Evolutionary conservation across 1,140 invertebrate species (phyloP), one percentile per base, ranked within the genome.

Genomic region (Megalonaias nervosa): DNA sequence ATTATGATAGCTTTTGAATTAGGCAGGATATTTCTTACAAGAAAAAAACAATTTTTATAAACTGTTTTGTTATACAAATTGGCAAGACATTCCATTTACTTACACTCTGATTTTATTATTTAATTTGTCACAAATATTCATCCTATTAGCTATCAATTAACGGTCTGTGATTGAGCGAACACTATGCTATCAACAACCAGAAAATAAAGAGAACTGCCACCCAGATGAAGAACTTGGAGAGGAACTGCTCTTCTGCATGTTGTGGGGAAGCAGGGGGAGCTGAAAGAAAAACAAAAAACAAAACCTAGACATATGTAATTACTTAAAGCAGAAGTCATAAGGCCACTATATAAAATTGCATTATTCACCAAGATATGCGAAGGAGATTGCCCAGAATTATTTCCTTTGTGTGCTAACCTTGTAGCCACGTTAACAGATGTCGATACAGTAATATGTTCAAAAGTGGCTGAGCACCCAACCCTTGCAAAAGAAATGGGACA

Each of bases 221-320:
- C 94, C 95, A 97, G 31, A 99, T 92, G 92, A 99, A 99, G 82
- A 98, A 92, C 92, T 97, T 97, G 0, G 97, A 98, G 66, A 99
- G 91, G 88, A 96, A 96, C 89, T 97, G 95, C 87, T 99, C 97
- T 88, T 98, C 96, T 86, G 95, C 94, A 83, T 94, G 95, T 86
- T 97, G 96, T n/a, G 94, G 94, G 13, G 95, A 94, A 67, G 95
- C 96, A 77, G 94, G 94, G n/a, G 82, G 82, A 65, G 94, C 95
- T 95, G 91, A 82, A 93, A 93, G 60, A 86, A 81, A 84, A 48
- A 81, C 38, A 81, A 4, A 1, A 31, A 31, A 31, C 26, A 31
- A 31, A 31, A 1, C 4, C 26, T 79, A 69, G 59, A 72, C 55
- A 70, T 60, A 69, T 66, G 38, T 67, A 59, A 67, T 4, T 13